Percentiles rank a stretch among this genome's conserved stretches.
phyloP scores from a whole-genome alignment of 2,797 vertebrate genomes.

The Enteromius viviparus region DNA sequence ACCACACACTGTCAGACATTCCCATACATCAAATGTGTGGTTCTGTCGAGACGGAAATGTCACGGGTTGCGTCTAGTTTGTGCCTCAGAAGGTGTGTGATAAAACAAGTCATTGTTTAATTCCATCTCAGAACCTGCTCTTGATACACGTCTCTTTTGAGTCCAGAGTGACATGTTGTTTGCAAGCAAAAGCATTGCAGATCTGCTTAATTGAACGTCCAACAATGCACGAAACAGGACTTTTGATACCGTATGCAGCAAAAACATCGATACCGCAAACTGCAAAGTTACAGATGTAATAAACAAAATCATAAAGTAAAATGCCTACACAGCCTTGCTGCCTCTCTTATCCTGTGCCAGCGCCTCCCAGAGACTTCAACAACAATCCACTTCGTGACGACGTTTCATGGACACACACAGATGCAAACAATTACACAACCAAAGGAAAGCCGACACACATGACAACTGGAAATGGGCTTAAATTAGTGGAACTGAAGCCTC shows the following conservation, averaged over 20 bases:
- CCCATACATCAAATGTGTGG: conserved; percentile 62
- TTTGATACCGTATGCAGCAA: conserved; percentile 37
- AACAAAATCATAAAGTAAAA: conserved; percentile 47
- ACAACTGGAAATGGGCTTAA: conserved; percentile 63
- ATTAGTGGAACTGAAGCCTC: conserved; percentile 66
- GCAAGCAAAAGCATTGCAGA: conserved; percentile 33
- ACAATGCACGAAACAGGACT: conserved; percentile 33
- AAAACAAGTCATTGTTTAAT: conserved; percentile 55
- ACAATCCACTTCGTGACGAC: conserved; percentile 50
- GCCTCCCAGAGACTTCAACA: conserved; percentile 67
- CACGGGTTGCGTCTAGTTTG: conserved; percentile 38
- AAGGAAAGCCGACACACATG: conserved; percentile 62
- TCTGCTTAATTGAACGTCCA: conserved; percentile 43
- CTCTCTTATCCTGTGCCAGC: conserved; percentile 74
- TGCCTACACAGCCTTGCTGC: conserved; percentile 67
- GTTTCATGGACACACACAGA: conserved; percentile 69
- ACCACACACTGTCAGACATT: conserved; percentile 18
- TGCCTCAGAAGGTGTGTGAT: conserved; percentile 17
- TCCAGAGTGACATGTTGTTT: conserved; percentile 34
- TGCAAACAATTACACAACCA: conserved; percentile 77
- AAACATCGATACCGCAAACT: conserved; percentile 49
- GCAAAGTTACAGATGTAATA: conserved; percentile 34
- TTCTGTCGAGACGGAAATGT: conserved; percentile 55
- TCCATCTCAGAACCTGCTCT: conserved; percentile 17
- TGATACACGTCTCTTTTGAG: conserved; percentile 52